These are phyloP conservation scores for Gortyna flavago DNA, from an alignment of 2,888 invertebrate species.

Conservation along the genomic window DNA sequence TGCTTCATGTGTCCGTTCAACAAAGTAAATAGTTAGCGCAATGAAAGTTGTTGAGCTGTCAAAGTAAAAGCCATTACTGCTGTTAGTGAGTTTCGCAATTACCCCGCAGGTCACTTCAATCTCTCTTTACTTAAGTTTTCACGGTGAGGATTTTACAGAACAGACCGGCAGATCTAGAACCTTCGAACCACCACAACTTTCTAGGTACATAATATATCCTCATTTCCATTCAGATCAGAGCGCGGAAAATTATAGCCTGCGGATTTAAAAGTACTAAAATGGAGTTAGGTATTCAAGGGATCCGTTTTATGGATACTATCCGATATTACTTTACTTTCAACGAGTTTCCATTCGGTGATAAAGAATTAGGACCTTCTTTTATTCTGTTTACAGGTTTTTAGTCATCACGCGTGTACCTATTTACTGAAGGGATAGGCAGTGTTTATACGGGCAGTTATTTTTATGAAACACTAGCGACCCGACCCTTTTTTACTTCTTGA, in stretches of 20 bases:
- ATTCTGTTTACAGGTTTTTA: constrained; percentile 7
- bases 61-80: too few relatives aligned
- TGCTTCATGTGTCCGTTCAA: too few relatives aligned
- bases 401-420: neutral
- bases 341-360: constrained; percentile 38
- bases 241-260: constrained; percentile 47
- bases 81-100: too few relatives aligned
- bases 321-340: constrained; percentile 41
- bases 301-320: constrained; percentile 41
- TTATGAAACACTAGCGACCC: constrained; percentile 21
- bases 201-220: constrained; percentile 2
- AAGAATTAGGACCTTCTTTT: constrained; percentile 17
- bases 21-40: too few relatives aligned
- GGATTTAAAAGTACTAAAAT: constrained; percentile 54
- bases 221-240: constrained; percentile 42
- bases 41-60: too few relatives aligned
- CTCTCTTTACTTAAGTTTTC: neutral
- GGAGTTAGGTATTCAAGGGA: constrained; percentile 46
- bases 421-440: neutral
- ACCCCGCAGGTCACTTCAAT: neutral
- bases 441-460: neutral
- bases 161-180: neutral
- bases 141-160: neutral
- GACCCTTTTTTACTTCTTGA: too few relatives aligned
- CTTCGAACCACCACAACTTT: neutral